Percentiles rank a stretch among this genome's conserved stretches.
Evolutionary conservation across 1,140 invertebrate genomes (phyloP).

Genomic region (Gonioctena quinquepunctata): DNA sequence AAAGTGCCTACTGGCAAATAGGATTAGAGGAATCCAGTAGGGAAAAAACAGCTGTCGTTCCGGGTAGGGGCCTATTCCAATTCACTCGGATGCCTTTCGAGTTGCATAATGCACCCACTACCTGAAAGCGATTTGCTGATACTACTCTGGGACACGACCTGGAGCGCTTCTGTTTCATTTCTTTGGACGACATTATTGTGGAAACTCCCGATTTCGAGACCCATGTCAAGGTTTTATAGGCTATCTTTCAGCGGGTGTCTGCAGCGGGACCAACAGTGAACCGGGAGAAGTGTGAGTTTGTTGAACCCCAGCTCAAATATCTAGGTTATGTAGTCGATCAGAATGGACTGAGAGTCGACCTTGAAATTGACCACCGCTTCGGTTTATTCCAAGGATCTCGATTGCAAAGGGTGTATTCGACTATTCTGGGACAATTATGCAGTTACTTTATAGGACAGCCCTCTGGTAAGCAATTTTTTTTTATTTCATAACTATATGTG

Average conservation of each 20-base stretch:
- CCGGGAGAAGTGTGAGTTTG: constrained; percentile 11
- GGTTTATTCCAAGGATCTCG: too few relatives aligned
- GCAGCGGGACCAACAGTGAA: constrained; percentile 1
- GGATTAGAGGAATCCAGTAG: constrained; percentile 13
- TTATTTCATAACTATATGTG: too few relatives aligned
- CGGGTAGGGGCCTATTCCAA: constrained; percentile 34
- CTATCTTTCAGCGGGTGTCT: neutral
- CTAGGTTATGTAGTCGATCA: constrained; percentile 11
- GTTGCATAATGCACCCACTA: too few relatives aligned
- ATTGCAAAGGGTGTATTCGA: too few relatives aligned
- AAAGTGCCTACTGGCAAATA: constrained; percentile 29
- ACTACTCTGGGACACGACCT: constrained; percentile 35
- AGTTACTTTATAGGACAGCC: too few relatives aligned
- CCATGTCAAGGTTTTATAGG: constrained; percentile 7
- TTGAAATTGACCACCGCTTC: too few relatives aligned
- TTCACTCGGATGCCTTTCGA: constrained; percentile 52
- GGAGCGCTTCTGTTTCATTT: constrained; percentile 33
- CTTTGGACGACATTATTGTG: constrained; percentile 48
- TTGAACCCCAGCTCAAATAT: neutral
- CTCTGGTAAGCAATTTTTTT: too few relatives aligned
- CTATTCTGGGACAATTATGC: too few relatives aligned
- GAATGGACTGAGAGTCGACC: constrained; percentile 5
- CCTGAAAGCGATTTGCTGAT: constrained; percentile 51
- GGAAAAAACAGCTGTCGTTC: constrained; percentile 40
- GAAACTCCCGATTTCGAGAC: constrained; percentile 24